Evolutionary conservation across 2,888 invertebrate genomes (phyloP).

Genomic region (Lathronympha strigana): DNA sequence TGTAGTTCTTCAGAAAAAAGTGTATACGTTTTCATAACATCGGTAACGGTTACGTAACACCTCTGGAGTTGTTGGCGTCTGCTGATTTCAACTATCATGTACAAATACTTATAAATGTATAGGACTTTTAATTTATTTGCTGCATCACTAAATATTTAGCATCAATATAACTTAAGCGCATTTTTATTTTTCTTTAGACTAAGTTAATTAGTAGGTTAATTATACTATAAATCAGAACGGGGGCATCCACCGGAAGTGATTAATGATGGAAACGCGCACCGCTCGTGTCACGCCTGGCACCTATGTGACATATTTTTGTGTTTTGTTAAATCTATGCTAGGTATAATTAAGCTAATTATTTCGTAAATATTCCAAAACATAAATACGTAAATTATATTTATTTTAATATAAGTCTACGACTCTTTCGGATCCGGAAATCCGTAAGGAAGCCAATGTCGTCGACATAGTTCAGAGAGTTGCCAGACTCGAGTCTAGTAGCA

Average conservation of each 20-base stretch:
- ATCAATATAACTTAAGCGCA: not conserved
- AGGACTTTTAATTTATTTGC: not conserved
- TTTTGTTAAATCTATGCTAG: not conserved
- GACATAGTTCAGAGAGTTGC: no score
- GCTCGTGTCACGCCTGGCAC: conserved; percentile 7
- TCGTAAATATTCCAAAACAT: not conserved
- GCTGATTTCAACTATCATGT: no score
- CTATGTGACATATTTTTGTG: conserved; percentile 1
- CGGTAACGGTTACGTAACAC: no score
- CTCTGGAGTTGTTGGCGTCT: no score
- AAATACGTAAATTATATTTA: not conserved
- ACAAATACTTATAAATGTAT: no score
- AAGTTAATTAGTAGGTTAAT: conserved; percentile 27
- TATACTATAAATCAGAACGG: conserved; percentile 34
- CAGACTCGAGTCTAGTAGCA: no score
- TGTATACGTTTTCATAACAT: no score
- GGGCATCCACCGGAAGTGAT: conserved; percentile 31
- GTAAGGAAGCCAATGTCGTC: no score
- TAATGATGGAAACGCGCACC: conserved; percentile 23
- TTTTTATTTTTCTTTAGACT: conserved; percentile 1
- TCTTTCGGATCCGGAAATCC: no score
- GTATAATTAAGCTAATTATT: conserved; percentile 13
- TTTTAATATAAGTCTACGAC: no score
- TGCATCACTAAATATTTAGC: not conserved
- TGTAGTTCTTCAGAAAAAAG: no score